These are phyloP conservation scores for Neosilurus mollespiculum DNA, from an alignment of 2,797 vertebrate species.

Conservation along the genomic window DNA sequence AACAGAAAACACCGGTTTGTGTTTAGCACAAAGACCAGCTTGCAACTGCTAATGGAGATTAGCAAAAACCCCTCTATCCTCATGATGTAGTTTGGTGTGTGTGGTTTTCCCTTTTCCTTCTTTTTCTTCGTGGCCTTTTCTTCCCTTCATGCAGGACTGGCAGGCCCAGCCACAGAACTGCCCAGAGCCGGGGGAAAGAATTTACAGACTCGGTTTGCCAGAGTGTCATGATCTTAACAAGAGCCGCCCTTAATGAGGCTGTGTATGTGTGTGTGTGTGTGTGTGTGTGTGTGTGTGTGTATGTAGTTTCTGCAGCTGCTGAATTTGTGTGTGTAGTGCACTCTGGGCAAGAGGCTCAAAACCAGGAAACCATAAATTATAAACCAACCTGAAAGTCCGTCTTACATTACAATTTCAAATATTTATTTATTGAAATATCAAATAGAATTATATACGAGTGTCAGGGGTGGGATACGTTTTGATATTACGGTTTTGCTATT, in stretches of 20 bases:
- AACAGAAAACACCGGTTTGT: conserved; percentile 20
- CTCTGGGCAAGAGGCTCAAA: conserved; percentile 45
- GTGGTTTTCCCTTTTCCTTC: conserved; percentile 46
- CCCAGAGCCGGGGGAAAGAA: conserved; percentile 33
- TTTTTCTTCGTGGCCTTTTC: conserved; percentile 19
- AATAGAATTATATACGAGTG: conserved; percentile 51
- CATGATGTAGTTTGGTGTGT: conserved; percentile 36
- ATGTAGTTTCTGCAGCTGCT: conserved; percentile 30
- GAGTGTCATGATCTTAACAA: conserved; percentile 51
- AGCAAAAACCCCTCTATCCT: conserved; percentile 33
- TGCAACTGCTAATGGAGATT: conserved; percentile 27
- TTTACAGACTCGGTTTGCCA: conserved; percentile 50
- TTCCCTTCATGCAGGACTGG: conserved; percentile 38
- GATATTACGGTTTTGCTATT: conserved; percentile 30
- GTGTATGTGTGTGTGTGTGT: neutral
- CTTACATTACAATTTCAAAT: conserved; percentile 48
- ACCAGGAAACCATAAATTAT: conserved; percentile 58
- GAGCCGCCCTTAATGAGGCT: conserved; percentile 47
- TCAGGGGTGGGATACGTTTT: conserved; percentile 20
- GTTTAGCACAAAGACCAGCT: conserved; percentile 22
- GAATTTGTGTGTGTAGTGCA: conserved; percentile 39
- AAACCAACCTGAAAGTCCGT: conserved; percentile 48
- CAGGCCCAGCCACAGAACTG: conserved; percentile 36
- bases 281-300: conserved; percentile 26
- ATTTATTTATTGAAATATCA: conserved; percentile 53